Evolutionary conservation across 2,888 invertebrate species (phyloP).

Genomic region (Lepidochrysops patricia): DNA sequence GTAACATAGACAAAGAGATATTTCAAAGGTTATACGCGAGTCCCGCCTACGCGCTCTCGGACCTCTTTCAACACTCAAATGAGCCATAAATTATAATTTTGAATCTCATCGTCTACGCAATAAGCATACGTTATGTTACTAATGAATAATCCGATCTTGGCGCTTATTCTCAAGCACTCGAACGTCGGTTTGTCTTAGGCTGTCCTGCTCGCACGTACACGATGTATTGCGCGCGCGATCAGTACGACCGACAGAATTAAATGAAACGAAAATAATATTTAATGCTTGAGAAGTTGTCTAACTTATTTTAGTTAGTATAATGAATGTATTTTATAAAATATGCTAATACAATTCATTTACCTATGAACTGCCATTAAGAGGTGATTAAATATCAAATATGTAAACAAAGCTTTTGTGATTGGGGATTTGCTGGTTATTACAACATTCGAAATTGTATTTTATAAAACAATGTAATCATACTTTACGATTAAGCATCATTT

Average conservation of each 20-base stretch:
- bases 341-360: not conserved
- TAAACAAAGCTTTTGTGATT: not conserved
- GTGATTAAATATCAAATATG: not conserved
- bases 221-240: too few relatives aligned
- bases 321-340: not conserved
- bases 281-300: too few relatives aligned
- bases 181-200: too few relatives aligned
- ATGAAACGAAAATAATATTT: too few relatives aligned
- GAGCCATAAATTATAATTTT: conserved; percentile 68
- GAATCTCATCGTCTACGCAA: conserved; percentile 46
- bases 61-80: conserved; percentile 64
- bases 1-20: conserved; percentile 20
- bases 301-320: not conserved
- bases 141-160: conserved; percentile 19
- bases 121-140: conserved; percentile 17
- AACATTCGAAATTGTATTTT: not conserved
- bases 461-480: too few relatives aligned
- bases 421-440: not conserved
- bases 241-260: too few relatives aligned
- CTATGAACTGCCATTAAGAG: not conserved
- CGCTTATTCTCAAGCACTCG: too few relatives aligned
- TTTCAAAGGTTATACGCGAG: conserved; percentile 32
- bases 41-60: conserved; percentile 52
- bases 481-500: too few relatives aligned
- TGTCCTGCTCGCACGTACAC: too few relatives aligned